Evolutionary conservation across 2,797 vertebrate species (phyloP).

Genomic region (Eurystomus glaucurus): DNA sequence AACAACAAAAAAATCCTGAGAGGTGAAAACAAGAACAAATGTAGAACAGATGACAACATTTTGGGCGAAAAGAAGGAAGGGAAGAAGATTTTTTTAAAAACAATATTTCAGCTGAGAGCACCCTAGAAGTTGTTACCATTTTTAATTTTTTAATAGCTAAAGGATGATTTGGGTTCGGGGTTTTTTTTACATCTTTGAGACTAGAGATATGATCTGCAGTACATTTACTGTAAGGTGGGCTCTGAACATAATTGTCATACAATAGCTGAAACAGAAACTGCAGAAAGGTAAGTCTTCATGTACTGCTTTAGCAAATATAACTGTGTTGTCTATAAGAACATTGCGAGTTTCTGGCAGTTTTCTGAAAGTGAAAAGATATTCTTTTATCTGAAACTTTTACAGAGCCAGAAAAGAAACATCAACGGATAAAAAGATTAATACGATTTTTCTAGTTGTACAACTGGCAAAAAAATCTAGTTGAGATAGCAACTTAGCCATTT

Average conservation of each 20-base stretch:
- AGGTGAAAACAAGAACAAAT: neutral
- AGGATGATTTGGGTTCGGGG: fast-evolving
- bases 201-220: neutral
- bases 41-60: neutral
- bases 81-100: neutral
- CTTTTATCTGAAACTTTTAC: neutral
- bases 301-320: neutral
- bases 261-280: neutral
- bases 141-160: neutral
- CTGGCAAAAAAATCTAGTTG: neutral
- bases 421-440: neutral
- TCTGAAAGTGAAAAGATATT: neutral
- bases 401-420: neutral
- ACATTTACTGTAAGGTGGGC: neutral
- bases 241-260: neutral
- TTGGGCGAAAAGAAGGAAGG: neutral
- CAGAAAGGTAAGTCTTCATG: neutral
- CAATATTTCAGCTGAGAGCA: neutral
- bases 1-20: neutral
- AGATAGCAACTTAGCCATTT: neutral
- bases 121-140: neutral
- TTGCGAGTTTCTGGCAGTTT: neutral
- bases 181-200: neutral
- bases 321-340: neutral
- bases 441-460: neutral